Evolutionary conservation across 2,888 invertebrate species (phyloP), one percentile per base, ranked within the genome.

Genomic region (Protonemura montana): DNA sequence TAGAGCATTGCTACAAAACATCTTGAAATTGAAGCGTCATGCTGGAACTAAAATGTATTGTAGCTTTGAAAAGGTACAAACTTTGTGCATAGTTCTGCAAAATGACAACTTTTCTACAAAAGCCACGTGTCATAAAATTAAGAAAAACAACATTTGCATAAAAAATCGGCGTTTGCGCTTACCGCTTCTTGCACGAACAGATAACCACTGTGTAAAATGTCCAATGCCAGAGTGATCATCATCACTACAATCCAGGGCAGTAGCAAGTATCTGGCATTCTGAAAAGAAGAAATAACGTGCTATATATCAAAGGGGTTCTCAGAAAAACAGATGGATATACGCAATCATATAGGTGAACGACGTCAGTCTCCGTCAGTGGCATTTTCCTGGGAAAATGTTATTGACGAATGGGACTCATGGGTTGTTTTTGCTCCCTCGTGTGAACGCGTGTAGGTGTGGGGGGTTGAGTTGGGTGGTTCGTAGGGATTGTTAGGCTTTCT

Each of bases 241-340:
- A 96, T 94, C 7, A 94, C 92, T 76, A 94, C 90, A 85, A 97
- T 93, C 96, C 97, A 97, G 0, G 97, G 97, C 35, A 96, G 91
- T 80, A 97, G 92, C 90, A 96, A 91, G 88, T 93, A 92, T 89
- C 95, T 94, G 88, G 94, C 93, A 89, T 96, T 95, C 96, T 97
- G 92, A n/a, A n/a, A n/a, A n/a, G n/a, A n/a, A n/a, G n/a, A n/a
- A n/a, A n/a, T n/a, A 35, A 35, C 13, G 59, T 21, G 59, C 59
- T 10, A 1, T 59, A 35, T 35, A 10, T 10, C 35, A 10, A 35
- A 10, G 35, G 59, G 59, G 13, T 59, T 59, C 59, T 1, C 59
- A 21, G 59, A 21, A 35, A 59, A 59, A 59, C 59, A 59, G 59
- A 59, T 21, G 59, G 59, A 59, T 59, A 16, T 59, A 13, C 59